A percentile compares a stretch with the other conserved stretches of the same genome.
Evolutionary conservation across 2,797 vertebrate species (phyloP).

Genomic region (Sus cebifrons): DNA sequence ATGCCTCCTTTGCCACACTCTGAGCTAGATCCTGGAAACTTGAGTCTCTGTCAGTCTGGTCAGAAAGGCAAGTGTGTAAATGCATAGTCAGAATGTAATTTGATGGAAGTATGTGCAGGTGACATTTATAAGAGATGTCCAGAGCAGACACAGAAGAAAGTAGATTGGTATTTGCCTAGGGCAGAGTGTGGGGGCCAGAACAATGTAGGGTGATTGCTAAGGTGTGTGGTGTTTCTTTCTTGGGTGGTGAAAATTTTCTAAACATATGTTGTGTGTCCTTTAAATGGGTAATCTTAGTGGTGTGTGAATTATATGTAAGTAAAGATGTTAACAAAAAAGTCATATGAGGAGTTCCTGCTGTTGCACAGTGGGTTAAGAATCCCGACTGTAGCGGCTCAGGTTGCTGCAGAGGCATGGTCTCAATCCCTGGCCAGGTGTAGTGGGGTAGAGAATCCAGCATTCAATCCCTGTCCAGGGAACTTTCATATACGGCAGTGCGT

Average conservation of each 20-base stretch:
- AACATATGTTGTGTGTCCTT: not conserved
- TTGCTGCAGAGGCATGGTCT: too few relatives aligned
- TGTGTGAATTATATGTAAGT: not conserved
- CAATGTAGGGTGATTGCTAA: not conserved
- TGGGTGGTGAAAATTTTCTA: not conserved
- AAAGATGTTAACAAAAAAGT: not conserved
- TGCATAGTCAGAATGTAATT: not conserved
- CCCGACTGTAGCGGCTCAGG: too few relatives aligned
- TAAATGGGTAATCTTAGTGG: not conserved
- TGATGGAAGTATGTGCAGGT: not conserved
- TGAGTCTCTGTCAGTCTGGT: not conserved
- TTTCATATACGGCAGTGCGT: too few relatives aligned
- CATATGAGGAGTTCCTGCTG: too few relatives aligned
- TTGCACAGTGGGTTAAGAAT: too few relatives aligned
- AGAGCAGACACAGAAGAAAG: not conserved
- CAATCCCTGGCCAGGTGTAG: too few relatives aligned
- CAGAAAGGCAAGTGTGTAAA: not conserved
- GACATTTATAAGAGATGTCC: not conserved
- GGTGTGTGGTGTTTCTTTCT: not conserved
- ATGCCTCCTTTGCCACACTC: not conserved
- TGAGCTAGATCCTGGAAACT: not conserved
- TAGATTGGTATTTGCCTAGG: not conserved
- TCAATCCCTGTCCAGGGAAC: too few relatives aligned
- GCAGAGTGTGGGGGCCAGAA: rapidly evolving
- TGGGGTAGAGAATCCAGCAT: too few relatives aligned